phyloP scores from a whole-genome alignment of 2,888 invertebrate genomes.

The Coenonympha glycerion region DNA sequence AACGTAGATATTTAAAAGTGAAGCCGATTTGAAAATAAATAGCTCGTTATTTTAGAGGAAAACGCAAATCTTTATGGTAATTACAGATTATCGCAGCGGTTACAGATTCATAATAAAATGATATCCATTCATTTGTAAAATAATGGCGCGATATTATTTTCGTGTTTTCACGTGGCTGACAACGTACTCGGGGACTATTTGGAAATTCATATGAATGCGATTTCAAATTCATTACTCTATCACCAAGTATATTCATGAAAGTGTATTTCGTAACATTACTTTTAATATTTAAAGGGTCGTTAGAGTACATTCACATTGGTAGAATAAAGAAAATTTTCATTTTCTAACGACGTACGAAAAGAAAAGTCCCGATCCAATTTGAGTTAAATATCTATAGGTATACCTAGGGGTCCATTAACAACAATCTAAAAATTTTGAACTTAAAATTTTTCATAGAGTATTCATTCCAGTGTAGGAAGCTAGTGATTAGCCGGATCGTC shows the following conservation, averaged over 20 bases:
- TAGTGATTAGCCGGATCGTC: too few relatives aligned
- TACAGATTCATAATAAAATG: conserved; percentile 64
- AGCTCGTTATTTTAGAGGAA: conserved; percentile 28
- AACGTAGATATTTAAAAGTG: too few relatives aligned
- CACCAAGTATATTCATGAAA: conserved; percentile 41
- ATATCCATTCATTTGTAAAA: conserved; percentile 49
- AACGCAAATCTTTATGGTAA: conserved; percentile 51
- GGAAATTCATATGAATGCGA: conserved; percentile 52
- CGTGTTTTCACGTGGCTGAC: conserved; percentile 46
- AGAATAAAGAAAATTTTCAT: neutral
- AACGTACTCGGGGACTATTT: conserved; percentile 44
- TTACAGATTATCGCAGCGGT: conserved; percentile 39
- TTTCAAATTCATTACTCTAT: conserved; percentile 53
- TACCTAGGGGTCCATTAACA: too few relatives aligned
- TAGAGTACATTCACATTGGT: conserved; percentile 6
- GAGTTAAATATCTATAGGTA: too few relatives aligned
- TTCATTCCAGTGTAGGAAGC: too few relatives aligned
- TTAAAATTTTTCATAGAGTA: too few relatives aligned
- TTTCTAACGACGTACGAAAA: too few relatives aligned
- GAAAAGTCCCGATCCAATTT: too few relatives aligned
- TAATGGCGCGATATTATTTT: conserved; percentile 45
- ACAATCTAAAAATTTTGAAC: too few relatives aligned
- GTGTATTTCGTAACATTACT: conserved; percentile 38
- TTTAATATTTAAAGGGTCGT: conserved; percentile 37
- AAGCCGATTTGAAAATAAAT: too few relatives aligned